Evolutionary conservation across 2,113 vertebrate species (phyloP).

Genomic region (Xiphias gladius): DNA sequence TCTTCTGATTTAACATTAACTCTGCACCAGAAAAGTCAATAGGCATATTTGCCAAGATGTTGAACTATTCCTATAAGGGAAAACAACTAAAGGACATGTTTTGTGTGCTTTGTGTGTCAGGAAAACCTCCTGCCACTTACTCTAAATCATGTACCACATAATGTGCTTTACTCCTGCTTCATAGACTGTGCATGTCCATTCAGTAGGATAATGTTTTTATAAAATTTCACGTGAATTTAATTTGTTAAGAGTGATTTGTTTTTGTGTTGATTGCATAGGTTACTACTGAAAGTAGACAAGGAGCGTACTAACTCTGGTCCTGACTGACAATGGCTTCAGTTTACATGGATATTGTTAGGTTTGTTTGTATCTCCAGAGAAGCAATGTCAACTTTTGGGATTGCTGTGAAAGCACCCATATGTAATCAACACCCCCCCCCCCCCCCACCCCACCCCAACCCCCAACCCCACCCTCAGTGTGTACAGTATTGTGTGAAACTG

Average conservation of each 20-base stretch:
- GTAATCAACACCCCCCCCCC: background rate
- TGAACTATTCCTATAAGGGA: background rate
- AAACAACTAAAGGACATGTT: background rate
- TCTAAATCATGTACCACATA: conserved; percentile 3
- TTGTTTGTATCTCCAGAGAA: conserved; percentile 2
- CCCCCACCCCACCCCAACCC: too few relatives aligned
- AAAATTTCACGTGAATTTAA: background rate
- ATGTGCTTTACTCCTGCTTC: background rate
- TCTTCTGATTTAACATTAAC: background rate
- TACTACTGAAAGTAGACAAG: background rate
- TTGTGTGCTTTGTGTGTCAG: background rate
- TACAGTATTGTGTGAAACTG: background rate
- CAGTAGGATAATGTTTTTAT: conserved; percentile 8
- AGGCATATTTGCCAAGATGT: background rate
- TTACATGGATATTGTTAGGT: background rate
- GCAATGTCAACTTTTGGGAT: background rate
- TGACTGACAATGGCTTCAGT: conserved; percentile 11
- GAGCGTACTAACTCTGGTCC: background rate
- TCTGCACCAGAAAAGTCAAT: background rate
- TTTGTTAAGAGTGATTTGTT: background rate
- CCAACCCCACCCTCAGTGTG: background rate
- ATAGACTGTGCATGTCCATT: background rate
- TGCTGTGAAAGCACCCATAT: background rate
- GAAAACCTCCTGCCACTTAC: background rate
- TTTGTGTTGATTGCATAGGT: conserved; percentile 11